Evolutionary conservation across 2,888 invertebrate species (phyloP).

Genomic region (Lepas anatifera): DNA sequence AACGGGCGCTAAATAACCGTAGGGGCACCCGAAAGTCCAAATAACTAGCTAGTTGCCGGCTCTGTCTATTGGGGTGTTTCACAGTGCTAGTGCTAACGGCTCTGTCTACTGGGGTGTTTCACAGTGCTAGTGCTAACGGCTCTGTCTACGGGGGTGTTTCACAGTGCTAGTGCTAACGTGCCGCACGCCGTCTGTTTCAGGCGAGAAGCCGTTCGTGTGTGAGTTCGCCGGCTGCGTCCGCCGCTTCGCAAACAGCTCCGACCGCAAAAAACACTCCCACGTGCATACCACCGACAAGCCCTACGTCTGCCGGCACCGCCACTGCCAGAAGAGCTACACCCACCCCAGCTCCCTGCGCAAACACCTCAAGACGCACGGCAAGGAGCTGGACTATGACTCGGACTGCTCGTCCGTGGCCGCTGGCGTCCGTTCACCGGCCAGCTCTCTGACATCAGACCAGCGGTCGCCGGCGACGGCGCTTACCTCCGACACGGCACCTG

Average conservation of each 20-base stretch:
- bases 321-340: constrained; percentile 98
- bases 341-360: constrained; percentile 95
- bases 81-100: no score
- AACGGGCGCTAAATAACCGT: no score
- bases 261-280: constrained; percentile 98
- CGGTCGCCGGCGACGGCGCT: constrained; percentile 17
- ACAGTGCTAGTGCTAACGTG: no score
- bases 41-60: no score
- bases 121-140: no score
- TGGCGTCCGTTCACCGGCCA: constrained; percentile 26
- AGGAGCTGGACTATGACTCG: constrained; percentile 58
- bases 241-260: constrained; percentile 95
- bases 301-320: constrained; percentile 89
- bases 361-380: constrained; percentile 68
- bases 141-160: no score
- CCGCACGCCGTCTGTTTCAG: constrained; percentile 46
- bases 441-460: constrained; percentile 26
- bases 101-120: no score
- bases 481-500: constrained; percentile 28
- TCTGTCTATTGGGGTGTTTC: no score
- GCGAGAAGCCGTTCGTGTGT: constrained; percentile 98
- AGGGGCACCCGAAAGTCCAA: no score
- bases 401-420: constrained; percentile 39
- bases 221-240: constrained; percentile 78
- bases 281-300: constrained; percentile 98